Evolutionary conservation across 2,797 vertebrate species (phyloP).

Genomic region (Acanthurus lineatus): DNA sequence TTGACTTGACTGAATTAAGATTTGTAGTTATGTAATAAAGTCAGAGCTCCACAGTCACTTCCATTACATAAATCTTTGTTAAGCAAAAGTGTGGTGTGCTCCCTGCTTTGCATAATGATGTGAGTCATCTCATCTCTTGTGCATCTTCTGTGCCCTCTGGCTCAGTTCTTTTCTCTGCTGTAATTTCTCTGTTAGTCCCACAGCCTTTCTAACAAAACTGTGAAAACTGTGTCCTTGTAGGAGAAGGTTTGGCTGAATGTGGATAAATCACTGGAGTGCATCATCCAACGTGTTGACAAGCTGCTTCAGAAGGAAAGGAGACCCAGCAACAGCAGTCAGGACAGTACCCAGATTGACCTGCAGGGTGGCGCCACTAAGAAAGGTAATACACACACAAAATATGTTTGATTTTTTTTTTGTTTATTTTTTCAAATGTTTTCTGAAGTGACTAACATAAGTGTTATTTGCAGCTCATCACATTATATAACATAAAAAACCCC

Average conservation of each 20-base stretch:
- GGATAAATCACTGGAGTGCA: conserved; percentile 98
- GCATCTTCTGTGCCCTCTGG: neutral
- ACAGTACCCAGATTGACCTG: conserved; percentile 85
- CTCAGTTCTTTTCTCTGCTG: neutral
- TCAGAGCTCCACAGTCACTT: neutral
- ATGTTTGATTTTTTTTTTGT: neutral
- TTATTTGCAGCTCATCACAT: neutral
- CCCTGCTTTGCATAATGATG: conserved; percentile 27
- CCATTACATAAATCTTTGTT: conserved; percentile 22
- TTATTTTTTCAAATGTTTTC: neutral
- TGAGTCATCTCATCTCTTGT: conserved; percentile 20
- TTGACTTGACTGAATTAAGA: neutral
- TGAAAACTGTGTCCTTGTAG: conserved; percentile 72
- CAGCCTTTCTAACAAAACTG: neutral
- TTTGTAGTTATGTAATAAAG: conserved; percentile 38
- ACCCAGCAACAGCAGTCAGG: conserved; percentile 86
- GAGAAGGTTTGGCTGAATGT: conserved; percentile 99
- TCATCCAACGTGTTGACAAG: conserved; percentile 97
- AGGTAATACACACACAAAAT: conserved; percentile 83
- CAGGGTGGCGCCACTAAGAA: conserved; percentile 88
- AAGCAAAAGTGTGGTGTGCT: neutral
- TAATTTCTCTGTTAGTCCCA: conserved; percentile 1
- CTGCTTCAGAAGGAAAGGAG: conserved; percentile 94
- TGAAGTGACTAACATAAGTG: neutral
- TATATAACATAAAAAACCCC: neutral